These are phyloP conservation scores for Uropsilus gracilis DNA, from an alignment of 2,113 vertebrate genomes.

Conservation along the genomic window DNA sequence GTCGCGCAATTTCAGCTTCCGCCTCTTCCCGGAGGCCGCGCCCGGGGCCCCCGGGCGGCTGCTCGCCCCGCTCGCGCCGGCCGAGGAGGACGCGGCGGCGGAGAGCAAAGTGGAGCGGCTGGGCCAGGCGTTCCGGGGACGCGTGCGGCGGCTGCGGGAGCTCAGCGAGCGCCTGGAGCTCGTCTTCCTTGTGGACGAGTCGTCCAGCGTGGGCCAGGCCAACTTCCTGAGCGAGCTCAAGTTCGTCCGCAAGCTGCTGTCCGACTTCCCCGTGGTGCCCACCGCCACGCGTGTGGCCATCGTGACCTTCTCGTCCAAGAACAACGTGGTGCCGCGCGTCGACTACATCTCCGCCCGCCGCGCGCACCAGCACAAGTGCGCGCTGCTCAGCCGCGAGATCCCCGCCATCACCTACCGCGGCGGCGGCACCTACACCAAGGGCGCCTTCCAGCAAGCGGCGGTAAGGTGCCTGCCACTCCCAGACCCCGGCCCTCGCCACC, in stretches of 20 bases:
- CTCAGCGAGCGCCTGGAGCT: slow-evolving; percentile 92
- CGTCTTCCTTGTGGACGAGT: slow-evolving; percentile 98
- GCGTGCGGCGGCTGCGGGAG: slow-evolving; percentile 93
- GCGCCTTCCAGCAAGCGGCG: slow-evolving; percentile 97
- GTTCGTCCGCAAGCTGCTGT: slow-evolving; percentile 97
- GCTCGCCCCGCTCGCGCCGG: background rate
- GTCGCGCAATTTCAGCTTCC: slow-evolving; percentile 80
- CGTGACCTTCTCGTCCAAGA: slow-evolving; percentile 97
- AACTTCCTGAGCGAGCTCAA: slow-evolving; percentile 97
- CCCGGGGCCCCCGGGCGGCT: background rate
- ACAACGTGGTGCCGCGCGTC: slow-evolving; percentile 95
- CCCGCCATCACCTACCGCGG: slow-evolving; percentile 96
- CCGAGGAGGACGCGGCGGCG: slow-evolving; percentile 86
- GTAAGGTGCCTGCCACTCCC: slow-evolving; percentile 86
- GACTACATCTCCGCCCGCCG: slow-evolving; percentile 94
- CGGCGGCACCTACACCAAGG: slow-evolving; percentile 97
- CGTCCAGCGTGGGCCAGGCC: slow-evolving; percentile 94
- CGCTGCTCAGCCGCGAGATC: slow-evolving; percentile 95
- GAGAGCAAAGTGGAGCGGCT: slow-evolving; percentile 94
- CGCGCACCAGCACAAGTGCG: slow-evolving; percentile 96
- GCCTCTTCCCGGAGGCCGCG: slow-evolving; percentile 68
- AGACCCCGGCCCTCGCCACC: background rate
- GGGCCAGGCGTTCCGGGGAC: slow-evolving; percentile 93
- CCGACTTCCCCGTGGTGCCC: slow-evolving; percentile 96
- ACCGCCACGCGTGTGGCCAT: slow-evolving; percentile 95